A percentile compares a stretch with the other conserved stretches of the same genome.
Conservation (phyloP, 2,797 vertebrate genomes). For the Labroides dimidiatus region DNA sequence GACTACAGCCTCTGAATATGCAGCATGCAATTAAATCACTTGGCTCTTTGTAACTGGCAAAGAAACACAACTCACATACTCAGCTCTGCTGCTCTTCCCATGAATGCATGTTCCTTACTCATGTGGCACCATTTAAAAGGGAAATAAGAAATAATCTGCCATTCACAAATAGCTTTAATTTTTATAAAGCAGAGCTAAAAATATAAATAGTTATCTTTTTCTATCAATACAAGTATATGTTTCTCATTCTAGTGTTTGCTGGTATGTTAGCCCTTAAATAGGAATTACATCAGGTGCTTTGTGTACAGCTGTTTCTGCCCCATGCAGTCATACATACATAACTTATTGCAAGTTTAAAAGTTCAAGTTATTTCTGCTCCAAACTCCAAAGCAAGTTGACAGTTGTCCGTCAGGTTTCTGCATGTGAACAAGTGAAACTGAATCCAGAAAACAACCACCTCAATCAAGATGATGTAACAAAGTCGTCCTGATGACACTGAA, state of each 20-base stretch:
- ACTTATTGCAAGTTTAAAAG: neutral
- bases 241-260: neutral
- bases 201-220: too few species aligned
- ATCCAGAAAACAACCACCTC: neutral
- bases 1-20: too few species aligned
- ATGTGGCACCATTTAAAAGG: too few species aligned
- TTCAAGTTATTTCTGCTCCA: neutral
- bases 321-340: neutral
- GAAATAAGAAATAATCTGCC: too few species aligned
- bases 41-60: too few species aligned
- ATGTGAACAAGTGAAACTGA: neutral
- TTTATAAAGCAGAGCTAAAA: too few species aligned
- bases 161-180: too few species aligned
- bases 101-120: too few species aligned
- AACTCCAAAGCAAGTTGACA: neutral
- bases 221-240: too few species aligned
- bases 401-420: neutral
- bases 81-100: too few species aligned
- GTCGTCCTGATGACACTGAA: slow-evolving; percentile 22
- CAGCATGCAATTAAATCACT: too few species aligned
- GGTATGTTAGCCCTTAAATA: neutral
- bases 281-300: neutral
- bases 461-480: slow-evolving; percentile 16
- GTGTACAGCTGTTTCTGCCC: neutral
- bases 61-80: too few species aligned